Evolutionary conservation across 2,113 vertebrate species (phyloP).

Genomic region (Trematomus loennbergii): DNA sequence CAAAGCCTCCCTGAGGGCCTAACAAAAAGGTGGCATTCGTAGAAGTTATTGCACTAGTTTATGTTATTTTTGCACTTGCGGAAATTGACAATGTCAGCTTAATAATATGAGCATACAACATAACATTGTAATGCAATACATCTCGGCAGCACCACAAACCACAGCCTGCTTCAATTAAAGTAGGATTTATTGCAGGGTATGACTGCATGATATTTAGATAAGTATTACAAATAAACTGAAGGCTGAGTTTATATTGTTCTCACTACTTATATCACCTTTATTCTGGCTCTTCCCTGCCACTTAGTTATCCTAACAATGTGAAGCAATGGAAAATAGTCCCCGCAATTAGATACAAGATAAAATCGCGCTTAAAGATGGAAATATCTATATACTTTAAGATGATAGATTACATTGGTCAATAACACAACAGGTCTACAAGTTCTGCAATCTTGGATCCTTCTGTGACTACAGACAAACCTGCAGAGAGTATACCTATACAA

Average conservation of each 20-base stretch:
- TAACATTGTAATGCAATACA: not conserved
- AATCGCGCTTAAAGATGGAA: not conserved
- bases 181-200: not conserved
- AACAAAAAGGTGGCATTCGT: not conserved
- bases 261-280: constrained; percentile 1
- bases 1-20: not conserved
- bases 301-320: constrained; percentile 10
- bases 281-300: constrained; percentile 2
- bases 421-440: constrained; percentile 7
- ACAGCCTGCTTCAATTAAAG: not conserved
- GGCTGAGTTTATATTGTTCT: not conserved
- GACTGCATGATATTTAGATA: constrained; percentile 6
- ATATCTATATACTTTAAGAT: constrained; percentile 7
- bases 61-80: too few species aligned
- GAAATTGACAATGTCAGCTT: constrained; percentile 3
- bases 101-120: constrained; percentile 4
- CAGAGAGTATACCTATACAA: too few species aligned
- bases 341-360: constrained; percentile 16
- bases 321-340: constrained; percentile 12
- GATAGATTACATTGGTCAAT: constrained; percentile 26
- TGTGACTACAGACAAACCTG: not conserved
- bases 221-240: not conserved
- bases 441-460: not conserved
- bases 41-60: not conserved
- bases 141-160: constrained; percentile 4